Evolutionary conservation across 1,140 invertebrate species (phyloP), one percentile per base, ranked within the genome.

Genomic region (Akabosia matsudoensis): DNA sequence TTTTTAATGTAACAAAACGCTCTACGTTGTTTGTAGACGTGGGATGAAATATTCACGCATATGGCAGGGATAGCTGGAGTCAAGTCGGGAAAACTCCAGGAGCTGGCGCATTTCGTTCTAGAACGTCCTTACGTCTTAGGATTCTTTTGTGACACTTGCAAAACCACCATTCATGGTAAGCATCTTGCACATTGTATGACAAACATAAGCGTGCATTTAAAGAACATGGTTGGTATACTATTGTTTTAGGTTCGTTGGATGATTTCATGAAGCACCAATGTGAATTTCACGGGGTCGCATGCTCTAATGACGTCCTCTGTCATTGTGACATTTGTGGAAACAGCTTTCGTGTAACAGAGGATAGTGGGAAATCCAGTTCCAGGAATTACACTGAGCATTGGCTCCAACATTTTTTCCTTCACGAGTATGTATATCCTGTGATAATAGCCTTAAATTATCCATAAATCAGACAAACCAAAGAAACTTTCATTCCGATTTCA

Each of bases 391-490:
- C 73, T 3, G 79, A 77, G 37, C 79, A 79, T 33, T 79, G 79
- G 79, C 14, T 78, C 1, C 76, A 78, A 28, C 79, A 79, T 61
- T 79, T 79, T 71, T 79, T 79, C 33, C 77, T 79, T 28, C 67
- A 76, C 24, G 72, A 78, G 79, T 79, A 75, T 33, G 33, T 52
- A 13, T 70, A 74, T 33, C 16, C 31, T 31, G 16, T 31, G 54
- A 61, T 26, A n/a, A 45, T 7, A 45, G 18, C 37, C 22, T 54
- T 52, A n/a, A 73, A 52, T 13, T 1, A 3, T 26, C 28, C 28
- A 18, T 30, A 70, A 3, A 14, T 4, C 16, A 16, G 22, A 28
- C 4, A 14, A 31, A 14, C 10, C 24, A 4, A 14, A 14, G 67
- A 14, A 7, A 70, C 7, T 31, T 2, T 7, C 7, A 64, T 7